Conservation (phyloP, 2,113 vertebrate genomes). For the Sorex araneus region DNA sequence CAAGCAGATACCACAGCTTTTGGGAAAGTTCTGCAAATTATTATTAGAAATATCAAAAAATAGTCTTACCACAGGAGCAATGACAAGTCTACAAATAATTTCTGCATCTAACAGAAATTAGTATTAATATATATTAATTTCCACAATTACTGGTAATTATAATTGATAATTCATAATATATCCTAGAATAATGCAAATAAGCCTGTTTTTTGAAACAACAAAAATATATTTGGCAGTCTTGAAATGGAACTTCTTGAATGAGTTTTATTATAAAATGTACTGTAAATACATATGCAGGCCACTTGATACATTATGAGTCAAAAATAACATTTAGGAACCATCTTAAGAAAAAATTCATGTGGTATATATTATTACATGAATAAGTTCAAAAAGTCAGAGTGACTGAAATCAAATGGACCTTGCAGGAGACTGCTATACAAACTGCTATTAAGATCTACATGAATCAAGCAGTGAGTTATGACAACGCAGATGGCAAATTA, state of each 20-base stretch:
- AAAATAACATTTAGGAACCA: conserved; percentile 52
- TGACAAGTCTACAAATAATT: background rate
- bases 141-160: conserved; percentile 54
- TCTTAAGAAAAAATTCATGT: background rate
- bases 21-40: conserved; percentile 20
- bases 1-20: conserved; percentile 44
- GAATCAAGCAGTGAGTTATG: conserved; percentile 1
- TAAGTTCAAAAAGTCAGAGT: conserved; percentile 22
- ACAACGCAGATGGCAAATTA: background rate
- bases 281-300: conserved; percentile 2
- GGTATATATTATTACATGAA: background rate
- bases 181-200: conserved; percentile 34
- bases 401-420: conserved; percentile 14
- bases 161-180: conserved; percentile 45
- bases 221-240: conserved; percentile 22
- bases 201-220: conserved; percentile 25
- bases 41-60: conserved; percentile 31
- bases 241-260: conserved; percentile 46
- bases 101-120: conserved; percentile 42
- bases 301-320: conserved; percentile 23
- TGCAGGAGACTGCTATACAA: background rate
- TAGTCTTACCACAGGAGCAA: background rate
- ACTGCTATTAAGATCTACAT: conserved; percentile 38
- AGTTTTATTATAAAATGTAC: conserved; percentile 59
- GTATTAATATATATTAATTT: conserved; percentile 55